A percentile compares a stretch with the other conserved stretches of the same genome.
These are phyloP conservation scores for Coracias cyanogaster DNA, from an alignment of 2,797 vertebrate species.

Conservation along the genomic window DNA sequence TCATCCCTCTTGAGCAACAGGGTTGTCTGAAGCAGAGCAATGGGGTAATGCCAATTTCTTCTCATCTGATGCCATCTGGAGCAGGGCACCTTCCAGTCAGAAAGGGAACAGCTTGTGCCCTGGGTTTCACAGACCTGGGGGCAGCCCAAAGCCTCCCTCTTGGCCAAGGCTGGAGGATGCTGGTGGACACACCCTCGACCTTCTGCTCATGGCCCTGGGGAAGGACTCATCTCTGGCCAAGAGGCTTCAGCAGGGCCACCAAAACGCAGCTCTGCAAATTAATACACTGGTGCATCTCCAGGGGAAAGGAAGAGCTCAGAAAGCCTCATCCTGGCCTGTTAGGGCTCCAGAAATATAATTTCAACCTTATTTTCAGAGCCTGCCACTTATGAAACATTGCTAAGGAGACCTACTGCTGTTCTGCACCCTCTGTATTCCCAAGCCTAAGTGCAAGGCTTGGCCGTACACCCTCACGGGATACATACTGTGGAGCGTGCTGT, in stretches of 20 bases:
- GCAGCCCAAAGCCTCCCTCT: neutral
- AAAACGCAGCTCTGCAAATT: neutral
- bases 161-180: fast-evolving
- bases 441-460: neutral
- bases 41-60: neutral
- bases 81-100: neutral
- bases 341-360: neutral
- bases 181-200: fast-evolving
- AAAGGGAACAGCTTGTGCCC: neutral
- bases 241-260: neutral
- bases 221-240: fast-evolving
- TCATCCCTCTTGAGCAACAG: constrained; percentile 29
- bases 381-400: neutral
- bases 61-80: neutral
- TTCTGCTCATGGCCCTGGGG: neutral
- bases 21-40: neutral
- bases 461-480: fast-evolving
- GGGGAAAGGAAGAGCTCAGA: neutral
- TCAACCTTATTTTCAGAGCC: neutral
- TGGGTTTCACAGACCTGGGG: fast-evolving
- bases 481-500: neutral
- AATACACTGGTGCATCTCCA: fast-evolving
- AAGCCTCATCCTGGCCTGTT: neutral
- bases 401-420: neutral
- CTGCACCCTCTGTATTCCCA: neutral